Conservation (phyloP, 1,140 invertebrate species). For the Drusus annulatus region DNA sequence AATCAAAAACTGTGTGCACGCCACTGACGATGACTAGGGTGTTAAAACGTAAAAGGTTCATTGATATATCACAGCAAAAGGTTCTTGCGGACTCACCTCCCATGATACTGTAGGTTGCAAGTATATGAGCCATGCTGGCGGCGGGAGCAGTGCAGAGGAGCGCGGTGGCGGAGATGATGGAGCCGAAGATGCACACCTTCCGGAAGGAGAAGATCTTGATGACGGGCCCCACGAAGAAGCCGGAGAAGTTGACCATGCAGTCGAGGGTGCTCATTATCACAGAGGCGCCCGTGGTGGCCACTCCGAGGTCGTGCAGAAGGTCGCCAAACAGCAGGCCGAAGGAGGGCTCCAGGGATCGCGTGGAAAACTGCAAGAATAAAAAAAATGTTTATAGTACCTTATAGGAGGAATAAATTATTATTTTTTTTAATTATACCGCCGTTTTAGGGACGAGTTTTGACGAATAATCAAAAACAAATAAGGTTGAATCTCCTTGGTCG, state of each 20-base stretch:
- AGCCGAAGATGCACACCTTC: constrained; percentile 80
- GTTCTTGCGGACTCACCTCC: constrained; percentile 75
- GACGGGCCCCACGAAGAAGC: constrained; percentile 81
- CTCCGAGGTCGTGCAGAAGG: constrained; percentile 75
- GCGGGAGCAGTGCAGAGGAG: constrained; percentile 79
- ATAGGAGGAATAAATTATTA: no score
- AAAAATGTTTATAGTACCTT: background rate
- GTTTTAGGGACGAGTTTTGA: no score
- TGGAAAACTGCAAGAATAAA: constrained; percentile 76
- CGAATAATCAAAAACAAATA: no score
- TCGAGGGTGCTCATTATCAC: constrained; percentile 82
- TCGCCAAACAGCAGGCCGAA: constrained; percentile 85
- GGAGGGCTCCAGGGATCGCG: constrained; percentile 82
- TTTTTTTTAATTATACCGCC: no score
- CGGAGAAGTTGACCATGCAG: constrained; percentile 84
- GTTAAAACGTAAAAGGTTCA: no score
- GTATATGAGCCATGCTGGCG: constrained; percentile 79
- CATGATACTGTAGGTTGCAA: constrained; percentile 82
- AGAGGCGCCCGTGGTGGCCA: constrained; percentile 80
- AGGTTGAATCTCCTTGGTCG: no score
- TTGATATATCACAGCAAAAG: no score
- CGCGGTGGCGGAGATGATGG: constrained; percentile 76
- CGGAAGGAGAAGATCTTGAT: constrained; percentile 82
- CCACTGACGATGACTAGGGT: no score
- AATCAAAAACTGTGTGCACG: no score